Evolutionary conservation across 92 coral and sea anemone genomes (phyloP), one percentile per base, ranked within the genome.

Genomic region (Porites lobata): DNA sequence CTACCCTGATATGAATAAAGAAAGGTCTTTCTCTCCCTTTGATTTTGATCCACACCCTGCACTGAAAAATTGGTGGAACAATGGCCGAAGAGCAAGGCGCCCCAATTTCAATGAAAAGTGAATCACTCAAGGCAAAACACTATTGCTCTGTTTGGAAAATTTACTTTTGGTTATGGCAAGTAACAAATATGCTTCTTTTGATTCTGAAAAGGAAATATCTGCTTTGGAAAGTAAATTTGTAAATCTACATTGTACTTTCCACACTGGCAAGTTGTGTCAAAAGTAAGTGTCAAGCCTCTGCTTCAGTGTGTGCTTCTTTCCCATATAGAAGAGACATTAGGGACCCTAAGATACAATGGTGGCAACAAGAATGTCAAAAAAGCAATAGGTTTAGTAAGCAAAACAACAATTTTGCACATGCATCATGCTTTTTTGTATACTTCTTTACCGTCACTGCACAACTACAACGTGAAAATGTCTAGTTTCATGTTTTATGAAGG

Each of bases 31-130:
- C 32, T 29, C 32, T 29, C 72, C 43, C 65, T 32, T 50, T 32
- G 83, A 79, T 43, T 79, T 63, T 63, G 58, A 79, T 29, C 73
- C 83, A 58, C 59, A 79, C 15, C 73, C 72, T 63, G 62, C 57
- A 79, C 83, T 79, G 72, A 32, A 50, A 32, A 7, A 50, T 32
- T 79, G 83, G 83, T 79, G 57, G 73, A 20, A 63, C 29, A 63
- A 32, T 79, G 73, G 73, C 19, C 64, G 38, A 50, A 74, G 63
- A 50, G 78, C 78, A 74, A 54, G 78, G 24, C 4, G 4, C 78
- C 63, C 82, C 10, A 24, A 69, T 69, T 29, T 38, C 47, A 69
- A 69, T 69, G 53, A 26, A 14, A 11, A 69, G 38, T 69, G 50
- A 69, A 24, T 50, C 10, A 14, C 50, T 24, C 50, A 24, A 24